Percentiles rank a stretch among this genome's conserved stretches.
phyloP scores from a whole-genome alignment of 1,140 invertebrate species.

The Mercenaria mercenaria region DNA sequence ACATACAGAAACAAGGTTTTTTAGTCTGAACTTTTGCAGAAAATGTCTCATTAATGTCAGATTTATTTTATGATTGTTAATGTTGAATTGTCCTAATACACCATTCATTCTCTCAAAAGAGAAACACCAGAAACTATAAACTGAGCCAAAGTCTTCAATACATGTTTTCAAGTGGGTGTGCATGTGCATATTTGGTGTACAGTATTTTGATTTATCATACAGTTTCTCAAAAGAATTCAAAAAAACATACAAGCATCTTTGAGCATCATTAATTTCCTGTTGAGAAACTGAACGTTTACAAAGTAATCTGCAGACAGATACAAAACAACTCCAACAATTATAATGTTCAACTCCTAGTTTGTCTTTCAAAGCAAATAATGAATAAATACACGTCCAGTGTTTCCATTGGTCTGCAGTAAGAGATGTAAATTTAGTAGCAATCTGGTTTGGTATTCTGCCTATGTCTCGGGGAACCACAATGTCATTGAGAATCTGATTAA shows the following conservation, averaged over 20 bases:
- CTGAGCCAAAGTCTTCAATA: neutral
- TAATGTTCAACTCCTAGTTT: neutral
- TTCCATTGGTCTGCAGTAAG: slow-evolving; percentile 2
- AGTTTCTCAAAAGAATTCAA: slow-evolving; percentile 18
- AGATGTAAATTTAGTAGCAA: neutral
- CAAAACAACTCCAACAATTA: neutral
- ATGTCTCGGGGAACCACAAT: neutral
- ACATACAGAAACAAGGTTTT: neutral
- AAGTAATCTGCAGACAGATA: neutral
- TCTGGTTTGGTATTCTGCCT: neutral
- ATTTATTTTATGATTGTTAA: slow-evolving; percentile 24
- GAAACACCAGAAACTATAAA: neutral
- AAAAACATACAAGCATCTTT: neutral
- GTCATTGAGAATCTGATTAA: neutral
- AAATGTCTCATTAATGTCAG: slow-evolving; percentile 2
- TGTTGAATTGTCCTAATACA: neutral
- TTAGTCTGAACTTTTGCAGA: neutral
- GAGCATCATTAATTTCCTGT: neutral
- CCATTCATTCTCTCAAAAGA: slow-evolving; percentile 14
- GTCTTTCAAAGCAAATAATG: neutral
- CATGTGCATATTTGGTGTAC: slow-evolving; percentile 16
- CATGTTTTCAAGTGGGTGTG: neutral
- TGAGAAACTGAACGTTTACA: neutral
- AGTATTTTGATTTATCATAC: slow-evolving; percentile 12
- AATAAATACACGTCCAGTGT: slow-evolving; percentile 12